A percentile compares a stretch with the other conserved stretches of the same genome.
Evolutionary conservation across 2,797 vertebrate genomes (phyloP).

Genomic region (Darevskia mixta): DNA sequence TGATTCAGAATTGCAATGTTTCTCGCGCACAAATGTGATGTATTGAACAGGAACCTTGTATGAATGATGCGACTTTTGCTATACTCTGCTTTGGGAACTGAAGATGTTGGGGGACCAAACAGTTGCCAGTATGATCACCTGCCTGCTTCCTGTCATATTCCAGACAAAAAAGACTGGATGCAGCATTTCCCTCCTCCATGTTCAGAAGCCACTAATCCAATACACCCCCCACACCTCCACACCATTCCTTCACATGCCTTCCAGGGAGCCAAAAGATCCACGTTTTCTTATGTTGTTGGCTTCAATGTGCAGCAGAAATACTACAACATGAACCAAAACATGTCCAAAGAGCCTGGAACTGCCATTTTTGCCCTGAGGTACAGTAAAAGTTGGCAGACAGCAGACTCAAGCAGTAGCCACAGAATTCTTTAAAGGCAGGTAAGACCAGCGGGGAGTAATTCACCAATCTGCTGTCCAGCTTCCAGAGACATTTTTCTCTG

Average conservation of each 20-base stretch:
- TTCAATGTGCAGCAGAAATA: too few relatives aligned
- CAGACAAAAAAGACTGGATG: background rate
- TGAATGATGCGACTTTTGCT: background rate
- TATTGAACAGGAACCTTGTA: too few relatives aligned
- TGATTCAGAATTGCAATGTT: too few relatives aligned
- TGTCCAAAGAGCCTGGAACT: background rate
- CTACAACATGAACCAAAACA: background rate
- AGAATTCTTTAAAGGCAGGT: background rate
- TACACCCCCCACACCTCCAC: background rate
- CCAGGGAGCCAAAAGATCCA: background rate
- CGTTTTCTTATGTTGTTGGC: background rate
- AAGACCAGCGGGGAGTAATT: background rate
- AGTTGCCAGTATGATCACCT: background rate
- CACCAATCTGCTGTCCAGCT: background rate
- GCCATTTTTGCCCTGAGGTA: constrained; percentile 60
- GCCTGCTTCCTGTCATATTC: background rate
- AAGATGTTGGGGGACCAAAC: fast-evolving
- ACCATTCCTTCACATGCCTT: background rate
- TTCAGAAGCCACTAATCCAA: background rate
- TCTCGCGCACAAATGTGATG: background rate
- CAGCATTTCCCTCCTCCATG: constrained; percentile 2
- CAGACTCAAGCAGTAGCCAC: fast-evolving
- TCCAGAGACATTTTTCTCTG: background rate
- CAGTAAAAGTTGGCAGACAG: background rate
- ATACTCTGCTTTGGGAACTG: background rate